Base-by-base conservation (phyloP, 2,113 vertebrate species). In the Butastur rufipennis region DNA sequence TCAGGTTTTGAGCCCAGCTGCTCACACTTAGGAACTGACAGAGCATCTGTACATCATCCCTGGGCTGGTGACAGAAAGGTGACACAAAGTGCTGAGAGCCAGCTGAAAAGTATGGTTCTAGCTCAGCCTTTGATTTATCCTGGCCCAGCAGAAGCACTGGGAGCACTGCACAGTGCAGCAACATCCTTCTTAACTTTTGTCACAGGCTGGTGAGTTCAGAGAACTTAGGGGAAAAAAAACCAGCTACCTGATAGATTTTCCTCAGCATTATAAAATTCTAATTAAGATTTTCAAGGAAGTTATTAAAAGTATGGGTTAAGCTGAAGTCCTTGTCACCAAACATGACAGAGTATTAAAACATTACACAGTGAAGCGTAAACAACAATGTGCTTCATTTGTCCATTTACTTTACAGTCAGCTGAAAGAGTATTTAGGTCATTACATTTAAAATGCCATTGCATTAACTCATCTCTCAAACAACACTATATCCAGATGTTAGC, bases 301-400 rank as follows among this genome's bases (percentile, higher is more conserved):
- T 83, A 80, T 78, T 90, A 93, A 73, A 97, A 96, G 45, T 70
- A 71, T 10, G 73, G 78, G 38, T 62, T 67, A 93, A 86, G 45
- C 70, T 90, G 59, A 95, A 86, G 85, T 90, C 38, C 77, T 84
- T 94, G 87, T 87, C 93, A 90, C 80, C 87, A 83, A 94, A 84
- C 50, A 38, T 53, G 47, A 66, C 71, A 93, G 84, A 96, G 40
- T 90, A 95, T 94, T 94, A 97, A 95, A 97, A 77, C 47, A 82
- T 95, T 77, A 97, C 55, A 96, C 89, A 96, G 93, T 77, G 56
- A 86, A 65, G 95, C 96, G 96, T 90, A 95, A 96, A 95, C 58
- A 90, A 52, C 67, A 92, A 58, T 45, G 82, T 95, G 66, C 58
- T 81, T 94, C 82, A 95, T 90, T 94, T 94, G 56, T 87, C 89